Conservation (phyloP, 2,113 vertebrate species). For the Nestor notabilis region DNA sequence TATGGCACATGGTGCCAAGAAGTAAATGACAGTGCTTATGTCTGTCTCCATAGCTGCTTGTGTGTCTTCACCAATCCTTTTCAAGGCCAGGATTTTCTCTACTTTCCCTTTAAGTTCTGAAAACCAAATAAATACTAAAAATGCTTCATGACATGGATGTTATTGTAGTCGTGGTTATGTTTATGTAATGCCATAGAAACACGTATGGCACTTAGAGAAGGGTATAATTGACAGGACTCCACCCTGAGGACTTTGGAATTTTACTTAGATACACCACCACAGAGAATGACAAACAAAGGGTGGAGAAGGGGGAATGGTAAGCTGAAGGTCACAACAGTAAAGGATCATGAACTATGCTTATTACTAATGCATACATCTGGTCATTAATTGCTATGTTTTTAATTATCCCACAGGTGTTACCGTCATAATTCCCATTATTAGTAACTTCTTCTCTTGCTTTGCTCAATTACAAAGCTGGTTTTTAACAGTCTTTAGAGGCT, state of each 20-base stretch:
- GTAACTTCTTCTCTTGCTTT: not conserved
- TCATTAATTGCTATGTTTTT: not conserved
- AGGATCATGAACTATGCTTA: not conserved
- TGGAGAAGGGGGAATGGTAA: not conserved
- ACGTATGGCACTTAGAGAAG: constrained; percentile 5
- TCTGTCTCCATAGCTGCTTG: not conserved
- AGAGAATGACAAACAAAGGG: not conserved
- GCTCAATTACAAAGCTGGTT: not conserved
- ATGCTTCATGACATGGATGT: not conserved
- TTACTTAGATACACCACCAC: constrained; percentile 16
- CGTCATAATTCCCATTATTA: not conserved
- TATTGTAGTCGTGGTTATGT: constrained; percentile 21
- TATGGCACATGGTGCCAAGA: constrained; percentile 46
- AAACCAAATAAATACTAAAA: constrained; percentile 6
- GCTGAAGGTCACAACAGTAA: constrained; percentile 18
- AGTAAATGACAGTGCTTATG: constrained; percentile 10
- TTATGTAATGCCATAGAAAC: constrained; percentile 27
- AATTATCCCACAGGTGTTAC: not conserved
- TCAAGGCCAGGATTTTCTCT: not conserved
- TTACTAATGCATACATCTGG: not conserved
- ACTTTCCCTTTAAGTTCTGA: not conserved
- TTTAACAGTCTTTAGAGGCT: not conserved
- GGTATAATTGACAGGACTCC: constrained; percentile 39
- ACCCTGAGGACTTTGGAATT: constrained; percentile 55
- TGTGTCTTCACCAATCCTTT: not conserved